Base-by-base conservation (phyloP, 2,113 vertebrate genomes). In the Coracopsis vasa region DNA sequence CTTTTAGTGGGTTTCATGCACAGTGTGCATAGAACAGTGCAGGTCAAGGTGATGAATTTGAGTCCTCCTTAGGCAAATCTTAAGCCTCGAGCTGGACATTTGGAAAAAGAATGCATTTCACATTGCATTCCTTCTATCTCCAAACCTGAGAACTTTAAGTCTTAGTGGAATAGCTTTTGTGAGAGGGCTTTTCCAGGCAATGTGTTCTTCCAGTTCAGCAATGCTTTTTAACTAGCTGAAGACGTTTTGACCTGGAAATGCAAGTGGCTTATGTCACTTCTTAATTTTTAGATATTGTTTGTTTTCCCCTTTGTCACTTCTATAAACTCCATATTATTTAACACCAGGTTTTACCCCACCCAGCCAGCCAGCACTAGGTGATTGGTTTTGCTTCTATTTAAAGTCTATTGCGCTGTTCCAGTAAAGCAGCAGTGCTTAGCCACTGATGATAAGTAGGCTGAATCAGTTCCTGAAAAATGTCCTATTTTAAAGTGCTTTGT, bases 401-500 rank as follows among this genome's bases (percentile, higher is more conserved):
- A 92, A 92, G 89, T 79, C 70, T 41, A 45, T 95, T 80, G 56
- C 78, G 9, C 44, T 74, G 77, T 96, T 96, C 94, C 92, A 72
- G 94, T 92, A 94, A 94, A 94, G 78, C 86, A 93, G 80, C 86
- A 82, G 60, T 64, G 54, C 78, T 93, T 66, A 70, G 86, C 95
- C 80, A 75, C 83, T 91, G 70, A 77, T 77, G 85, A 79, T 92
- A 94, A 95, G 92, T 74, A 79, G 94, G 88, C 88, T 96, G 94
- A 91, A 95, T 85, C 94, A 94, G 88, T 94, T 96, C 90, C 96
- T 95, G 92, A 95, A 88, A 96, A 94, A 94, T 73, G 83, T 54
- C 94, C 61, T 92, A 35, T 75, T 93, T 94, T 94, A 72, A 96
- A 96, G 91, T 94, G 92, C 92, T 91, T 86, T 95, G 66, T 96